Evolutionary conservation across 1,140 invertebrate genomes (phyloP), one percentile per base, ranked within the genome.

Genomic region (Drosophila sechellia): DNA sequence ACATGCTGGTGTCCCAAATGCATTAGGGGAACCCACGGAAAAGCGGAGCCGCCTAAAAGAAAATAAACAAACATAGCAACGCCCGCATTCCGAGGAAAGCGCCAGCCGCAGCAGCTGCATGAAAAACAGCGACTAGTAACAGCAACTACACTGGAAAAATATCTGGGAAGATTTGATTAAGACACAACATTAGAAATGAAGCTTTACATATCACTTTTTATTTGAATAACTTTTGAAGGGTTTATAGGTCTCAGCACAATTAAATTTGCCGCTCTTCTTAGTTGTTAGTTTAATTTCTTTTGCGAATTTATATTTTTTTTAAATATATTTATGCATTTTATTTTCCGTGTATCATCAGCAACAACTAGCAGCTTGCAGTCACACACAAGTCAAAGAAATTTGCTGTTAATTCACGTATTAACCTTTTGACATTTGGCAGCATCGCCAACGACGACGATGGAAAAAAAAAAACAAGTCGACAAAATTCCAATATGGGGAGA

Each of bases 391-490:
- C 81, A 86, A 86, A 86, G 86, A 90, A 90, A 90, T 90, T 86
- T 90, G 86, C 86, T 90, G 86, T 90, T 90, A 90, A 90, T 90
- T 90, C 86, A 90, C 81, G 87, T 90, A 90, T 90, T 90, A 90
- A 90, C 87, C 87, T 90, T 79, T 90, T 90, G 87, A 87, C 87
- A 90, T 90, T 90, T 90, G 72, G 79, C 79, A 89, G 79, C 84
- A 87, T 69, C 83, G 76, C 84, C 84, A 83, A 15, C 55, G 43
- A 59, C 73, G 42, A 57, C 74, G 42, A 57, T 48, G 34, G 31
- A 64, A 49, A 31, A 22, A 17, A n/a, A 65, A 61, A 64, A 84
- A 89, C 83, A 87, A 83, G 79, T 83, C 84, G 76, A 87, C 83
- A 87, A 83, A 87, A 81, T 87, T 86, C 79, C 83, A 79, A 83